A percentile compares a stretch with the other conserved stretches of the same genome.
phyloP scores from a whole-genome alignment of 2,113 vertebrate species.

The Herpetotheres cachinnans region DNA sequence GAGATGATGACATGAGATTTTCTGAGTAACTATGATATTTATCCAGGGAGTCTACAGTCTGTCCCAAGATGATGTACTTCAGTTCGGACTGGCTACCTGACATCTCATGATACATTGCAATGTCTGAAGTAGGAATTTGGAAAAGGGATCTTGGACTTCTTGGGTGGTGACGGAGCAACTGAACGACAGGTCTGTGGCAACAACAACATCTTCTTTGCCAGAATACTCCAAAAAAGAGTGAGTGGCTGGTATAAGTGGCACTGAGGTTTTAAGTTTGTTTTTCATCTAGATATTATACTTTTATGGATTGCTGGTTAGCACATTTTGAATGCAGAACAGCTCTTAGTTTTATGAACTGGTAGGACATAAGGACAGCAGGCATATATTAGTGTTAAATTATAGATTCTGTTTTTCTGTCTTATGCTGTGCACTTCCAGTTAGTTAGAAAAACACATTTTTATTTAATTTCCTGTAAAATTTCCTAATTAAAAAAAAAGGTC shows the following conservation, averaged over 20 bases:
- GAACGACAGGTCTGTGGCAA: background rate
- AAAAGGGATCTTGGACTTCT: background rate
- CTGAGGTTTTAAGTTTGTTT: background rate
- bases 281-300: background rate
- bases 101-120: background rate
- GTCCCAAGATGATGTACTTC: background rate
- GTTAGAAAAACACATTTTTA: slow-evolving; percentile 17
- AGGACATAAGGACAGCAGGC: background rate
- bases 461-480: slow-evolving; percentile 20
- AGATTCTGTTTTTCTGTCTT: background rate
- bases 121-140: background rate
- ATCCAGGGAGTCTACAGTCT: background rate
- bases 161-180: background rate
- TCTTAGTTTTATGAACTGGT: slow-evolving; percentile 16
- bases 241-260: background rate
- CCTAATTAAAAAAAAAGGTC: background rate
- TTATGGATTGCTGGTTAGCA: background rate
- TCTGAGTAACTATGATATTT: background rate
- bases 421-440: background rate
- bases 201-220: background rate
- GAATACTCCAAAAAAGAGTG: background rate
- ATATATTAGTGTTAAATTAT: background rate
- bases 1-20: background rate
- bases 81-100: background rate
- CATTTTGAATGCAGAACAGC: background rate